phyloP scores from a whole-genome alignment of 2,113 vertebrate genomes.

The Lycaon pictus region DNA sequence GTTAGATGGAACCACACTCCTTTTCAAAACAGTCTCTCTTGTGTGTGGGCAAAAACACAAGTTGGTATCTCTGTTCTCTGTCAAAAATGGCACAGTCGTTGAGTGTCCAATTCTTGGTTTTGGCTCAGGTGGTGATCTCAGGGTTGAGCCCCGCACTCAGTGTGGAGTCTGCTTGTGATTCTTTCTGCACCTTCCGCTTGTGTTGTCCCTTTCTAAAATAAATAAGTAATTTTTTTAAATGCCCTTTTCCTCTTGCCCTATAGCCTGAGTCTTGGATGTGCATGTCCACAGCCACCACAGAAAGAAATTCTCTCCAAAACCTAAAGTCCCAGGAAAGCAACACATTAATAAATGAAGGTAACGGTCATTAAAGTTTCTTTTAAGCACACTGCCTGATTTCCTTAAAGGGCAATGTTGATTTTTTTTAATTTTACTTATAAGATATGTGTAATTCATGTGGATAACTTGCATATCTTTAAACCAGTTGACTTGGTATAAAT shows the following conservation, averaged over 20 bases:
- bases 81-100: background rate
- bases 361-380: slow-evolving; percentile 15
- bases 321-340: slow-evolving; percentile 26
- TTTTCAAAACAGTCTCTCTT: background rate
- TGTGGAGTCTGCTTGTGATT: too few relatives aligned
- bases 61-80: background rate
- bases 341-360: slow-evolving; percentile 34
- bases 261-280: background rate
- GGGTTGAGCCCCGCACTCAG: too few relatives aligned
- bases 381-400: slow-evolving; percentile 42
- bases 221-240: background rate
- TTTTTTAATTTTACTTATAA: slow-evolving; percentile 55
- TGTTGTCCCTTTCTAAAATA: too few relatives aligned
- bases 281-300: background rate
- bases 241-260: background rate
- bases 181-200: too few relatives aligned
- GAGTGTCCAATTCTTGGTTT: too few relatives aligned
- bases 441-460: background rate
- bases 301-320: background rate
- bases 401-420: background rate
- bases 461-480: slow-evolving; percentile 54
- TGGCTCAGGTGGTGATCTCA: too few relatives aligned
- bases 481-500: background rate
- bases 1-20: background rate
- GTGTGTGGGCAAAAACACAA: background rate